Percentiles rank a stretch among this genome's conserved stretches.
These are phyloP conservation scores for Leptatherina wallacei DNA, from an alignment of 2,797 vertebrate genomes.

Conservation along the genomic window DNA sequence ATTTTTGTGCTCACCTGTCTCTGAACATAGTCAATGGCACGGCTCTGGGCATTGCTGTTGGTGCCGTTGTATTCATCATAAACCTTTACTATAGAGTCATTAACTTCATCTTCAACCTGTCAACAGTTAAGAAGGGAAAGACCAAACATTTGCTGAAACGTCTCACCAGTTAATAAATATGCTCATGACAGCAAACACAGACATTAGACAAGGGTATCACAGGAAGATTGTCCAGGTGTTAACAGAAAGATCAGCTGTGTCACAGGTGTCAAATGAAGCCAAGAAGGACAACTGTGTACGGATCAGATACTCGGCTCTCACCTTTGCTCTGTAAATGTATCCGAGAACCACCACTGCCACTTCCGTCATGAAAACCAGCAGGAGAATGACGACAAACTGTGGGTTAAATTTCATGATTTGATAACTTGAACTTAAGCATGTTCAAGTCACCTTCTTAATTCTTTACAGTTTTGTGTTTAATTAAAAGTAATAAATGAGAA, in stretches of 20 bases:
- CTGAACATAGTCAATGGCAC: conserved; percentile 96
- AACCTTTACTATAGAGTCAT: conserved; percentile 91
- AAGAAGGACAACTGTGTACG: conserved; percentile 7
- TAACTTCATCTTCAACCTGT: conserved; percentile 94
- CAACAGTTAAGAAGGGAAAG: conserved; percentile 3
- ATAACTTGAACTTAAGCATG: not conserved
- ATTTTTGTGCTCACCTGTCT: conserved; percentile 87
- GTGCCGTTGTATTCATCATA: conserved; percentile 94
- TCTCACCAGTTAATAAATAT: not conserved
- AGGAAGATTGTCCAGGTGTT: not conserved
- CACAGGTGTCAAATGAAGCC: conserved; percentile 2
- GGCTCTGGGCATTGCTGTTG: conserved; percentile 92
- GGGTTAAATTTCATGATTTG: conserved; percentile 62
- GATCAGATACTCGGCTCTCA: conserved; percentile 60
- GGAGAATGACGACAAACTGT: conserved; percentile 94
- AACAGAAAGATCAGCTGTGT: not conserved
- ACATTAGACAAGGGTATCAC: not conserved
- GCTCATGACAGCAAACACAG: not conserved
- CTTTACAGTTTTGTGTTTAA: not conserved
- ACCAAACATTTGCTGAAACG: not conserved
- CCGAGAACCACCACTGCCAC: conserved; percentile 94
- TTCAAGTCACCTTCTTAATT: conserved; percentile 1
- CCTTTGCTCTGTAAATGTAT: conserved; percentile 98
- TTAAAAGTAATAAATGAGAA: not conserved
- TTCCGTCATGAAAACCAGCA: conserved; percentile 96